These are phyloP conservation scores for Myotis findleyi DNA, from an alignment of 2,797 vertebrate species.

Conservation along the genomic window DNA sequence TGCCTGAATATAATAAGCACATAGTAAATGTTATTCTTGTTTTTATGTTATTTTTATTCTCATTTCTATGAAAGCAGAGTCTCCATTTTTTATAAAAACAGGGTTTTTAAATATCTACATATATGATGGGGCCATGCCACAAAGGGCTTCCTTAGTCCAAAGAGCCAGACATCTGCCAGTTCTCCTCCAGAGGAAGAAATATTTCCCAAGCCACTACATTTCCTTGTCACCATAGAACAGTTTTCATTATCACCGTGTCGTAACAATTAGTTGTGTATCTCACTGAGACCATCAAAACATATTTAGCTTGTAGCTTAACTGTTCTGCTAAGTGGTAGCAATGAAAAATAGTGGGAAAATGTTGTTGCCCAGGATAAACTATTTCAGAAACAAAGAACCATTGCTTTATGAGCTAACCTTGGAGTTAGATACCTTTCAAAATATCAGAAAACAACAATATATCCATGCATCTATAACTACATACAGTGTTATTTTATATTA, in stretches of 20 bases:
- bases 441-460: neutral
- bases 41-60: neutral
- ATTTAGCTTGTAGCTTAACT: neutral
- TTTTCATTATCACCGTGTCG: neutral
- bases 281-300: neutral
- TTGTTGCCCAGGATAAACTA: neutral
- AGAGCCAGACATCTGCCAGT: neutral
- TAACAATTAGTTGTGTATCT: neutral
- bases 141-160: neutral
- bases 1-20: neutral
- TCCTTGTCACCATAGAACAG: neutral
- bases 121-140: too few species aligned
- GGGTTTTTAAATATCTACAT: neutral
- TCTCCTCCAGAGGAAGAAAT: neutral
- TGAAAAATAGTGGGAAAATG: neutral
- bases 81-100: neutral
- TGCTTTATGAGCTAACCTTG: neutral
- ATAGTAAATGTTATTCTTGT: neutral
- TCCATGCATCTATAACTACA: neutral
- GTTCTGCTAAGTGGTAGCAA: neutral
- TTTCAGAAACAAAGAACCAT: neutral
- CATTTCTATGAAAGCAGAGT: neutral
- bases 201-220: neutral
- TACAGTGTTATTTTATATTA: neutral
- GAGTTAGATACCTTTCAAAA: neutral